Conservation (phyloP, 2,888 invertebrate species). For the Melolontha melolontha region DNA sequence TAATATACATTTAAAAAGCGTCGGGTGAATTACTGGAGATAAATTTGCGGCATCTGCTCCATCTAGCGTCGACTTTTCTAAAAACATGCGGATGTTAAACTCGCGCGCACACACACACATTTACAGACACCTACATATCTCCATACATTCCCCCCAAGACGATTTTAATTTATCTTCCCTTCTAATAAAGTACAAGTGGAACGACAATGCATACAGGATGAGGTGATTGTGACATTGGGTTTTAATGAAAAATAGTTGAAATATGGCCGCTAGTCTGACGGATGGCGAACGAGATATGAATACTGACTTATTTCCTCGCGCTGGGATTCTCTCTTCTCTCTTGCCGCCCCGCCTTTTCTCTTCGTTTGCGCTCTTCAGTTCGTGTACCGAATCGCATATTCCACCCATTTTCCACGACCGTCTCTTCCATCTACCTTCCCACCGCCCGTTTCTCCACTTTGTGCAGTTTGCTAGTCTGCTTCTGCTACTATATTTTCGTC, state of each 20-base stretch:
- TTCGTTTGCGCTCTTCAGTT: constrained; percentile 30
- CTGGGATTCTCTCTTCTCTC: constrained; percentile 22
- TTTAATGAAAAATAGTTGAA: constrained; percentile 55
- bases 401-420: constrained; percentile 32
- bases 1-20: constrained; percentile 26
- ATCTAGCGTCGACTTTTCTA: constrained; percentile 10
- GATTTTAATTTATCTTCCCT: constrained; percentile 58
- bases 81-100: background rate
- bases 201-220: constrained; percentile 59
- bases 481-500: constrained; percentile 14
- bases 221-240: constrained; percentile 51
- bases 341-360: constrained; percentile 21
- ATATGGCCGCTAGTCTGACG: constrained; percentile 52
- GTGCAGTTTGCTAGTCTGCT: constrained; percentile 13
- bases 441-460: constrained; percentile 1
- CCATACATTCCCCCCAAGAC: constrained; percentile 43
- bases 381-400: constrained; percentile 35
- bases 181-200: constrained; percentile 58
- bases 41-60: constrained; percentile 33
- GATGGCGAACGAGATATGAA: constrained; percentile 55
- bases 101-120: background rate
- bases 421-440: constrained; percentile 14
- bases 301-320: constrained; percentile 45
- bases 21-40: constrained; percentile 26
- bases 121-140: background rate